Base-by-base conservation (phyloP, 2,797 vertebrate species). In the Sparus aurata region DNA sequence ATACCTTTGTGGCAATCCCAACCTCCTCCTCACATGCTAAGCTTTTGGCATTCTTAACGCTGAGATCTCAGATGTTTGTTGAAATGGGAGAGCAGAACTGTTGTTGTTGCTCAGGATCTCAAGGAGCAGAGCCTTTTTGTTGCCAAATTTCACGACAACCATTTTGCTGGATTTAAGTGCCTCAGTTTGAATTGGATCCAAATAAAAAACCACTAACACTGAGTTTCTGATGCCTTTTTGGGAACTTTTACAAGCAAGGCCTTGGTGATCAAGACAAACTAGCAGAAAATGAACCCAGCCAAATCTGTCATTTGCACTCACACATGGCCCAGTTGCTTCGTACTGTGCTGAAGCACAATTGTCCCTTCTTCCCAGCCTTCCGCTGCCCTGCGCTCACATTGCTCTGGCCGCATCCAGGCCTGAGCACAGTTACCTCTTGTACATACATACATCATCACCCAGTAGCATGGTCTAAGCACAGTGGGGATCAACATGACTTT, bases 211-310 rank as follows among this genome's bases (percentile, higher is more conserved):
- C 30, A 30, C 30, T 30, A 5, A 30, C 30, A 5, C 30, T 30
- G 38, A 25, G 23, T 11, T 15, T 46, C 8, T 63, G 12, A 25
- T 27, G 23, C 5, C 22, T 22, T 60, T 41, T 41, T 34, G 30
- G 30, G 30, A 1, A 7, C 30, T 5, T 34, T 34, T 34, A 34
- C 30, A 34, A 34, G 30, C 5, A 8, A 34, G 30, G 30, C 15
- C 38, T 25, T 64, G 53, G 54, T 65, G 4, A 64, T 57, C 25
- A 38, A 57, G 43, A 73, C n/a, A 57, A 55, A 73, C 25, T 55
- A 34, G 43, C 5, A 25, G n/a, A 58, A 65, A 74, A 50, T 65
- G 16, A 58, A 49, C 61, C 57, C 53, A 53, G 12, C 30, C 47
- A 20, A 8, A 27, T 72, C 38, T 45, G 41, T 27, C 23, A 12